Evolutionary conservation across 2,113 vertebrate genomes (phyloP).

Genomic region (Miniopterus natalensis): DNA sequence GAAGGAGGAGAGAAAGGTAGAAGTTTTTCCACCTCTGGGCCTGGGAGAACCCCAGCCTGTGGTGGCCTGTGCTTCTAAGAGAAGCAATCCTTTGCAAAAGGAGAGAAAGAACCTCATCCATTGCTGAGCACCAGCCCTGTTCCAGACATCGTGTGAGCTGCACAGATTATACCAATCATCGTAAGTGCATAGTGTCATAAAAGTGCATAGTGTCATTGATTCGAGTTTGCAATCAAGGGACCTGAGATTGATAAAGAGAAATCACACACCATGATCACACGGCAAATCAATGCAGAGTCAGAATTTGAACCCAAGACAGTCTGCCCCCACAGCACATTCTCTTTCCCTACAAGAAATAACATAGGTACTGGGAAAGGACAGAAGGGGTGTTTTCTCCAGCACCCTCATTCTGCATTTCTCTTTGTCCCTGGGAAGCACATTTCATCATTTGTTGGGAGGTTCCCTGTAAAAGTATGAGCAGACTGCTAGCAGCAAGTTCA

Average conservation of each 20-base stretch:
- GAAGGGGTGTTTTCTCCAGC: background rate
- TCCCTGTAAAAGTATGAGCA: background rate
- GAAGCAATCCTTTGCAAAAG: background rate
- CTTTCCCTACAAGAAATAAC: background rate
- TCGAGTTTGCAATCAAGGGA: background rate
- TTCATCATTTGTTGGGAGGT: background rate
- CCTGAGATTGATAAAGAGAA: background rate
- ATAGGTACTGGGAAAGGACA: background rate
- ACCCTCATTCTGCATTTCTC: background rate
- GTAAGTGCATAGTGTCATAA: background rate
- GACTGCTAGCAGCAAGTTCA: background rate
- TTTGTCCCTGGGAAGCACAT: background rate
- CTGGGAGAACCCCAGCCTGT: background rate
- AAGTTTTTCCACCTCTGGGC: background rate
- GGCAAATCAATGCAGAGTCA: background rate
- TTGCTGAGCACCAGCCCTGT: background rate
- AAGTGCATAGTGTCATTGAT: background rate
- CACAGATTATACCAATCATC: rapidly evolving
- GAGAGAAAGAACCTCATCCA: background rate
- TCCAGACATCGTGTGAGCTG: rapidly evolving
- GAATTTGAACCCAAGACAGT: background rate
- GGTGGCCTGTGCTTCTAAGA: background rate
- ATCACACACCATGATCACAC: background rate
- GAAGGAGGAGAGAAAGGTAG: background rate
- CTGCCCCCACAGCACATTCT: background rate